Base-by-base conservation (phyloP, 1,140 invertebrate species). In the Drosophila oshimai region DNA sequence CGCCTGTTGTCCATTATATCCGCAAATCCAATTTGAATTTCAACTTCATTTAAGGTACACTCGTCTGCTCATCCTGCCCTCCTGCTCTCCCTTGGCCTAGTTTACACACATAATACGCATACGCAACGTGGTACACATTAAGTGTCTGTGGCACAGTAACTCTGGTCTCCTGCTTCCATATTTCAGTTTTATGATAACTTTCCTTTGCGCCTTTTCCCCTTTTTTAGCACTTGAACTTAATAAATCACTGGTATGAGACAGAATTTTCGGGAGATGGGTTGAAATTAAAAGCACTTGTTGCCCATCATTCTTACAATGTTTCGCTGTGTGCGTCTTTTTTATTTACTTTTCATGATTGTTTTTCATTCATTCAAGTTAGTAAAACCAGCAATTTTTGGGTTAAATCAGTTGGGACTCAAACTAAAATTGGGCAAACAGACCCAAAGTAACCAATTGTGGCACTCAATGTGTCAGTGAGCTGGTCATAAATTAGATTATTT, bases 1-100 rank as follows among this genome's bases (percentile, higher is more conserved):
- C 42, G 51, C 20, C 41, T 13, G 44, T 54, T 51, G 50, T 41
- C 64, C 37, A 36, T 39, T 26, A 46, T 53, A 50, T 60, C 20
- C 57, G 22, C 37, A 72, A 67, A 71, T 83, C 46, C 78, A 64
- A 83, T 83, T 81, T 83, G 55, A 77, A 77, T 72, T 67, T 36
- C 49, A 69, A 76, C 37, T 49, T 36, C 49, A 69, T 70, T 33
- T 49, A 73, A 22, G 28, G 15, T 18, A 58, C 62, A 41, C 31
- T 45, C 50, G 47, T 26, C 22, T 12, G 28, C 7, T 10, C n/a
- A 22, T 20, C 13, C n/a, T 18, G 22, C n/a, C 26, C 10, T 20
- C 17, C 15, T 36, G 22, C n/a, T 20, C 50, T 46, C 62, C 67
- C 47, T 39, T 62, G 44, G 72, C 73, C 44, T 58, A 57, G 42